Conservation (phyloP, 1,140 invertebrate genomes). For the Drosophila simulans region DNA sequence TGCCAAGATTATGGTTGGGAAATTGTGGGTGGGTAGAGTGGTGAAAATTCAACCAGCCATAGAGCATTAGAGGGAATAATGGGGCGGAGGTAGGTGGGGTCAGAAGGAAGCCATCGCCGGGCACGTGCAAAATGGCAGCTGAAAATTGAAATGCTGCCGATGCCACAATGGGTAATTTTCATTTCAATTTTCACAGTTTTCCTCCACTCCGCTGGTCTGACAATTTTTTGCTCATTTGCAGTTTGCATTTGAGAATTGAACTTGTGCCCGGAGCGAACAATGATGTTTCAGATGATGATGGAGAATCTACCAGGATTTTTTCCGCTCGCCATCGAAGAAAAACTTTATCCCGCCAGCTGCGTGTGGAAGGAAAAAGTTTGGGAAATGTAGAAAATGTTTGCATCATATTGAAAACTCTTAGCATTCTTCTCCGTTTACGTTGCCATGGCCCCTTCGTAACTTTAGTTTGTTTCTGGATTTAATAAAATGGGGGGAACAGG, state of each 20-base stretch:
- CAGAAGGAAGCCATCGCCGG: slow-evolving; percentile 37
- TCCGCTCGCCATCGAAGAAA: slow-evolving; percentile 29
- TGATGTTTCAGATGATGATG: slow-evolving; percentile 49
- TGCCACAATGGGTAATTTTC: slow-evolving; percentile 84
- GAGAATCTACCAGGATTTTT: slow-evolving; percentile 43
- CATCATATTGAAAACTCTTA: slow-evolving; percentile 73
- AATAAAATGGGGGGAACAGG: slow-evolving; percentile 5
- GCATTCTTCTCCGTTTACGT: slow-evolving; percentile 50
- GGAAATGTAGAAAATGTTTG: slow-evolving; percentile 67
- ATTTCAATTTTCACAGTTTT: slow-evolving; percentile 84
- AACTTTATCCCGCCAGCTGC: slow-evolving; percentile 70
- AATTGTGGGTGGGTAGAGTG: slow-evolving; percentile 4
- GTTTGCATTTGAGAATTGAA: slow-evolving; percentile 64
- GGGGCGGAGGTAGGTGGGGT: not conserved
- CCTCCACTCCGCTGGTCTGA: slow-evolving; percentile 16
- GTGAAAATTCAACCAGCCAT: slow-evolving; percentile 37
- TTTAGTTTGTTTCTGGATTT: slow-evolving; percentile 24
- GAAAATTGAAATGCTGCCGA: slow-evolving; percentile 75
- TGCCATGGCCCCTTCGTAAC: slow-evolving; percentile 15
- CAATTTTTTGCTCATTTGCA: slow-evolving; percentile 79
- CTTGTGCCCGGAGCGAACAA: slow-evolving; percentile 50
- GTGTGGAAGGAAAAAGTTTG: slow-evolving; percentile 63
- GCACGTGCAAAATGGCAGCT: slow-evolving; percentile 77
- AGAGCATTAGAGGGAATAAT: slow-evolving; percentile 35
- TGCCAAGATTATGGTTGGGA: slow-evolving; percentile 42